A percentile compares a stretch with the other conserved stretches of the same genome.
phyloP scores from a whole-genome alignment of 2,888 invertebrate genomes.

The Ophion obscuratus region DNA sequence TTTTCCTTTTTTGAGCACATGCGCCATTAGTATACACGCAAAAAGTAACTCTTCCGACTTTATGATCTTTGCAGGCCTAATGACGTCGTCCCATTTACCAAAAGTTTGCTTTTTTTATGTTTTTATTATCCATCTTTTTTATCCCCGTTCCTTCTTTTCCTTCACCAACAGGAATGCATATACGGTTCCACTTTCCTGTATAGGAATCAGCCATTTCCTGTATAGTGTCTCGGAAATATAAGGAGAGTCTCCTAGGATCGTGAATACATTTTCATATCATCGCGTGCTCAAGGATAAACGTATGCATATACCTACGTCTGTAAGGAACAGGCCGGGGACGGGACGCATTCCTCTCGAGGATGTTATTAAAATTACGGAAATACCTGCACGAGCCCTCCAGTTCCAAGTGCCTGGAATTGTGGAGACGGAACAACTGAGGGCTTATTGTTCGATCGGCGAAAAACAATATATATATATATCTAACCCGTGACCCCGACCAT shows the following conservation, averaged over 20 bases:
- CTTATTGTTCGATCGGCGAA: constrained; percentile 25
- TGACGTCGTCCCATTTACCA: constrained; percentile 29
- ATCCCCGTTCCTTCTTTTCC: too few species aligned
- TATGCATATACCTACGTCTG: neutral
- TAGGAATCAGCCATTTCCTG: neutral
- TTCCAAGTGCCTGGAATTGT: constrained; percentile 24
- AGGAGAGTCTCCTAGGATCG: constrained; percentile 33
- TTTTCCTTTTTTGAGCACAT: neutral
- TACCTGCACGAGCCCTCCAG: constrained; percentile 46
- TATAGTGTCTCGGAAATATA: constrained; percentile 22
- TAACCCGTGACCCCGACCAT: too few species aligned
- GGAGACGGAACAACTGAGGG: constrained; percentile 23
- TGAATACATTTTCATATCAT: constrained; percentile 53
- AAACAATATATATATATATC: neutral
- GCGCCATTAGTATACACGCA: neutral
- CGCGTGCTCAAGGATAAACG: constrained; percentile 29
- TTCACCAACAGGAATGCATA: neutral
- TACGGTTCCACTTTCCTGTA: neutral
- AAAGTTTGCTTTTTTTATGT: constrained; percentile 3
- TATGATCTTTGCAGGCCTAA: constrained; percentile 1
- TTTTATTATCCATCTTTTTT: neutral
- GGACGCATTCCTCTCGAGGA: constrained; percentile 19
- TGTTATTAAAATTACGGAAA: constrained; percentile 65
- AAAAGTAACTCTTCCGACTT: neutral
- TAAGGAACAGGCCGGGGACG: neutral